Evolutionary conservation across 1,140 invertebrate genomes (phyloP).

Genomic region (Listronotus bonariensis): DNA sequence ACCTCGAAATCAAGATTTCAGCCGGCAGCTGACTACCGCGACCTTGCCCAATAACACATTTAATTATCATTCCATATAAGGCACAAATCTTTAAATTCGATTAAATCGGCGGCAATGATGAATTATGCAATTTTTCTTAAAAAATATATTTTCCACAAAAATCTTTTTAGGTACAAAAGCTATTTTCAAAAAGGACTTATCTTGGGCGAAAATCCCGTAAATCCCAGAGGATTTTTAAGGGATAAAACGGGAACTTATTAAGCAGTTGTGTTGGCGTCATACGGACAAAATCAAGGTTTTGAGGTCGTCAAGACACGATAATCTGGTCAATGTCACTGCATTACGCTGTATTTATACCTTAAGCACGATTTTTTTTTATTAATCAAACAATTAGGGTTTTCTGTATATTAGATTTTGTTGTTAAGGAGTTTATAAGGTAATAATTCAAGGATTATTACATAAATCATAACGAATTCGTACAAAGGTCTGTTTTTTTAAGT

Average conservation of each 20-base stretch:
- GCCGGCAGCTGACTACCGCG: constrained; percentile 8
- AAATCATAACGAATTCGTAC: too few relatives aligned
- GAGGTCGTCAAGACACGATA: constrained; percentile 6
- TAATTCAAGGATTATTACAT: too few relatives aligned
- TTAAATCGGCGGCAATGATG: not conserved
- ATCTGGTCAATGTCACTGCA: constrained; percentile 19
- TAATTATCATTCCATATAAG: constrained; percentile 21
- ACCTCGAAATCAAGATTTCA: constrained; percentile 15
- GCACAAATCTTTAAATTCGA: constrained; percentile 10
- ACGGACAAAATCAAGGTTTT: constrained; percentile 17
- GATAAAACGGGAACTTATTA: not conserved
- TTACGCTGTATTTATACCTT: constrained; percentile 7
- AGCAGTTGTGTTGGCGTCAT: constrained; percentile 16
- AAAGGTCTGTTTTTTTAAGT: too few relatives aligned
- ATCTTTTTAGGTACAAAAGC: too few relatives aligned
- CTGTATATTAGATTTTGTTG: too few relatives aligned
- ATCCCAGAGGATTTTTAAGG: not conserved
- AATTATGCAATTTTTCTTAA: too few relatives aligned
- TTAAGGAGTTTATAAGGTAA: too few relatives aligned
- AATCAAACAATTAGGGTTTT: too few relatives aligned
- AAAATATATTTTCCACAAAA: too few relatives aligned
- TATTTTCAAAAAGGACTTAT: too few relatives aligned
- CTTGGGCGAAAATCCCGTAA: not conserved
- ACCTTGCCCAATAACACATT: constrained; percentile 17
- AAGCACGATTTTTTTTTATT: constrained; percentile 10